Evolutionary conservation across 2,113 vertebrate genomes (phyloP).

Genomic region (Sinosuthora webbiana): DNA sequence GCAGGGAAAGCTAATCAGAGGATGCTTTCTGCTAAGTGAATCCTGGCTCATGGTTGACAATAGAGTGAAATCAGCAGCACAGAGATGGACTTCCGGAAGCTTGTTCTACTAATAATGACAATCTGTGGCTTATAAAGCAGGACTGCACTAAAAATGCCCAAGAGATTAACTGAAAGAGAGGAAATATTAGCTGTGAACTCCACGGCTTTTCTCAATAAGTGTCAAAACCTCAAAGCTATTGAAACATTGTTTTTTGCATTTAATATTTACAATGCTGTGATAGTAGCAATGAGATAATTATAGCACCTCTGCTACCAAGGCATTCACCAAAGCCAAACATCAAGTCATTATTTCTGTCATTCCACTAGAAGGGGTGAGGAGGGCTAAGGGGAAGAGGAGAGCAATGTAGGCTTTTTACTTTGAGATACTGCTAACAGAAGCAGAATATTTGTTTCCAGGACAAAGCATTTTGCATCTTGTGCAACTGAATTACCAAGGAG

Average conservation of each 20-base stretch:
- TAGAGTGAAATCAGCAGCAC: background rate
- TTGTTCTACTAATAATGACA: background rate
- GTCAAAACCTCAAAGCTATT: constrained; percentile 43
- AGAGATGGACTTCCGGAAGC: background rate
- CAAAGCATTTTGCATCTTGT: background rate
- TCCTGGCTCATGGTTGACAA: background rate
- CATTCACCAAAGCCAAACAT: constrained; percentile 4
- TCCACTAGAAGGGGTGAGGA: background rate
- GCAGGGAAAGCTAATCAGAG: background rate
- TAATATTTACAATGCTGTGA: constrained; percentile 35
- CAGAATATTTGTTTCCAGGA: background rate
- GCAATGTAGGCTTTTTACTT: background rate
- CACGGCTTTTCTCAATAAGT: constrained; percentile 2
- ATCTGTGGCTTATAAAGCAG: background rate
- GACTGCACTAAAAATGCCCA: background rate
- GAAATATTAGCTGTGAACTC: constrained; percentile 34
- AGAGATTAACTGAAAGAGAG: background rate
- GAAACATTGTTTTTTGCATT: constrained; percentile 57
- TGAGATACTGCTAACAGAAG: background rate
- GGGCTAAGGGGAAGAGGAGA: background rate
- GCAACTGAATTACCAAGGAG: background rate
- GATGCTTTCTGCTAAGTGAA: background rate
- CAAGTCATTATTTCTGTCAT: constrained; percentile 18
- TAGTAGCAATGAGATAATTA: constrained; percentile 53
- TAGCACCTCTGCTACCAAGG: constrained; percentile 10